Evolutionary conservation across 2,797 vertebrate species (phyloP), one percentile per base, ranked within the genome.

Genomic region (Lycodopsis pacificus): DNA sequence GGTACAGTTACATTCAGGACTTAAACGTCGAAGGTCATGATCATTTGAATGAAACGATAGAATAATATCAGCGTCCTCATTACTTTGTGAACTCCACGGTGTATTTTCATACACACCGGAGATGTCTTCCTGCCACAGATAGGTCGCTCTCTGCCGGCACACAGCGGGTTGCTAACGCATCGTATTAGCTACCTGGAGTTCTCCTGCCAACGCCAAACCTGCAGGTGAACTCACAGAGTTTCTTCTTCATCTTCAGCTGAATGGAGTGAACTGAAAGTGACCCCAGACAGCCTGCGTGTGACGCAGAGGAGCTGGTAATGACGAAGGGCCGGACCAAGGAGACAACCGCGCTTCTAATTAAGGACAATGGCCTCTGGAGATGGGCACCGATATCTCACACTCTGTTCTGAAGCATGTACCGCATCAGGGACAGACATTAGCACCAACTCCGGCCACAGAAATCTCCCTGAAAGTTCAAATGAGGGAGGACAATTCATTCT

Each of bases 311-410:
- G 77, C 82, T 49, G 65, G 79, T 89, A 90, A 93, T 92, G 87
- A 90, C 71, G 82, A 88, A 87, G 90, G 87, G 86, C 88, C 88
- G 87, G 84, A 73, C 59, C 44, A 82, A 80, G 83, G 65, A 85
- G 85, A 90, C 91, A 91, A 89, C 73, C 84, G 66, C 87, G 75
- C 86, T 91, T 91, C 92, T 92, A 92, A 93, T 92, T 93, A 86
- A 86, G 82, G 85, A 87, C 84, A 92, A 86, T 72, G 84, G 81
- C 72, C 87, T 83, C 83, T 87, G 86, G 84, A 84, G 89, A 91
- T 76, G 80, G 65, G 34, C 75, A 46, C 70, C 76, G 81, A 89
- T 87, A 86, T 85, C 81, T 85, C 71, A 64, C 76, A 46, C 81
- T 77, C 80, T 86, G 81, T 87, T 67, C 58, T 17, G 34, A 48